Base-by-base conservation (phyloP, 2,113 vertebrate species). In the Sceloporus tristichus region DNA sequence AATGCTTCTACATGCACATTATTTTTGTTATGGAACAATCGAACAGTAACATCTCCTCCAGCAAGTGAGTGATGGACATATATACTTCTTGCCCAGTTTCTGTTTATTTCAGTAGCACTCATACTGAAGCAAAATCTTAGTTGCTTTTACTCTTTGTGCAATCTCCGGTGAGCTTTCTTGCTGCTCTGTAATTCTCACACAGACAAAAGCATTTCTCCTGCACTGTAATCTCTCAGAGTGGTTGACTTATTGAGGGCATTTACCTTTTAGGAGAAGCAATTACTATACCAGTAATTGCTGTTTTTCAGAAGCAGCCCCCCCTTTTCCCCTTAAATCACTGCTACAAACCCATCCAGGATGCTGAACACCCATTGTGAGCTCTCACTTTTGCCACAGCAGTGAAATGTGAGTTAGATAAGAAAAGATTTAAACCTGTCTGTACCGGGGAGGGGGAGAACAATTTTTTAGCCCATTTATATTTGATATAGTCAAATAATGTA, bases 261-360 rank as follows among this genome's bases (percentile, higher is more conserved):
- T 82, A 87, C 75, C 85, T 86, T 91, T 79, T 68, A 82, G 90
- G 86, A 74, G 73, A 89, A 84, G 74, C 84, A 89, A 82, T 91
- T 92, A 90, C 29, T 53, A 27, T 85, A 83, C 71, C 34, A 86
- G 48, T 86, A 87, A 79, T 65, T 21, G 25, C 21, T 56, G 53
- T 86, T 86, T 70, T 79, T 40, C 79, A 83, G 56, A 92, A 91
- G 80, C n/a, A 65, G 53, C 84, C 79, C 8, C 85, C 4, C 74
- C 65, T 65, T 65, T 85, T 86, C 48, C 48, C 48, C 92, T 70
- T 90, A 91, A 77, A 78, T 88, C 90, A 87, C 87, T 9, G 13
- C 74, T 88, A 90, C 86, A 84, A 70, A 85, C 76, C 80, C 53
- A 92, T 16, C 77, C 85, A 42, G 34, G 65, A 62, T 34, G 53